Conservation (phyloP, 2,797 vertebrate species). For the Trematomus bernacchii region DNA sequence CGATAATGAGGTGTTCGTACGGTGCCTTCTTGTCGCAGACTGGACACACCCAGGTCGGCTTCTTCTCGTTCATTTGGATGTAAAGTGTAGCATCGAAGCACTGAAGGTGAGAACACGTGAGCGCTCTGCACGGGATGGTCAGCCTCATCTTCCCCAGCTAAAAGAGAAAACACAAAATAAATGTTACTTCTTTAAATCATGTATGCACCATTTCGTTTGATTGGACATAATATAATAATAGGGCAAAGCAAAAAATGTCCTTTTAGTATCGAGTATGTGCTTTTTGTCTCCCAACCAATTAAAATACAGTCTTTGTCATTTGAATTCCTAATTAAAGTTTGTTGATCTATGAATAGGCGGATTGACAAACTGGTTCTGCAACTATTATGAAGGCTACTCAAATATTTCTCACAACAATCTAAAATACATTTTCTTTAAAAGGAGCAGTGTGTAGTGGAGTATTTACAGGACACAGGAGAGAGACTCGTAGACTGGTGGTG, state of each 20-base stretch:
- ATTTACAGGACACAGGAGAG: slow-evolving; percentile 97
- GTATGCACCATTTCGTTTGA: not conserved
- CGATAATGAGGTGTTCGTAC: slow-evolving; percentile 97
- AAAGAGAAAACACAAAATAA: slow-evolving; percentile 21
- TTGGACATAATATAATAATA: not conserved
- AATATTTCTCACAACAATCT: not conserved
- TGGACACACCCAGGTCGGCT: slow-evolving; percentile 98
- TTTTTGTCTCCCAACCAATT: not conserved
- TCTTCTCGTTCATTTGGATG: slow-evolving; percentile 99
- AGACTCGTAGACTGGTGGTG: slow-evolving; percentile 97
- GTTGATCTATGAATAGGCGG: not conserved
- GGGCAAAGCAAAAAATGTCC: not conserved
- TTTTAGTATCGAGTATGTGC: not conserved
- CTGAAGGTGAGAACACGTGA: slow-evolving; percentile 98
- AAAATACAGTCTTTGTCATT: not conserved
- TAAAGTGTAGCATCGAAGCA: slow-evolving; percentile 98
- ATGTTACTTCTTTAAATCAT: not conserved
- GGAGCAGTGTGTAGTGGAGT: not conserved
- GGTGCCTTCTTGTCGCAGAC: slow-evolving; percentile 99
- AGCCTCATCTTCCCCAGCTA: slow-evolving; percentile 98
- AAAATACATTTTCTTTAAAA: not conserved
- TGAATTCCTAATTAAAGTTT: not conserved
- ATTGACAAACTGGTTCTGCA: not conserved
- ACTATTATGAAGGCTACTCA: not conserved
- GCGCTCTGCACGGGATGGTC: slow-evolving; percentile 93